Evolutionary conservation across 1,140 invertebrate species (phyloP).

Genomic region (Drosophila orena): DNA sequence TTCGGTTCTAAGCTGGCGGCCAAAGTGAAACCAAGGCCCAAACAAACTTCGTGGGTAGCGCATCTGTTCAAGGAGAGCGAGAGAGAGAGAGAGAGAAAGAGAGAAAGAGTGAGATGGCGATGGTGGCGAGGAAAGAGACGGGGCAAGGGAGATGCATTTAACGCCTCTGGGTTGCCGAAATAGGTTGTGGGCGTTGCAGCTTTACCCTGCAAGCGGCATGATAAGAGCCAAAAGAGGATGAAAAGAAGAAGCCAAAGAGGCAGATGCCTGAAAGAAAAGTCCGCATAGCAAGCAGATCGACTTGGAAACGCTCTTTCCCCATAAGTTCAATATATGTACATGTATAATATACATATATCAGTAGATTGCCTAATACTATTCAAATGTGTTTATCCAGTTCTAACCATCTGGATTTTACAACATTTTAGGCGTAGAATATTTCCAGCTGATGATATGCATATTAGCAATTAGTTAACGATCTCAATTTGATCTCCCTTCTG

Average conservation of each 20-base stretch:
- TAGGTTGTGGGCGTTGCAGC: constrained; percentile 54
- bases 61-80: constrained; percentile 7
- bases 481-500: constrained; percentile 4
- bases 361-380: no score
- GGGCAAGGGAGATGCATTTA: constrained; percentile 43
- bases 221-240: constrained; percentile 29
- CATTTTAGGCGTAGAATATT: background rate
- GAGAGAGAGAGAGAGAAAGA: background rate
- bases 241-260: constrained; percentile 1
- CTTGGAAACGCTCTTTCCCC: constrained; percentile 6
- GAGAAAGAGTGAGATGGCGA: no score
- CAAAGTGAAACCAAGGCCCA: constrained; percentile 49
- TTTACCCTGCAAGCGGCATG: constrained; percentile 49
- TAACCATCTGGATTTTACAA: background rate
- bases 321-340: no score
- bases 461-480: background rate
- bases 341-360: no score
- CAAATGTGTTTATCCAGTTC: background rate
- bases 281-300: constrained; percentile 1
- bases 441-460: background rate
- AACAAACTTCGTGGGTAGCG: constrained; percentile 41
- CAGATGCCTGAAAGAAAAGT: background rate
- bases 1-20: constrained; percentile 27
- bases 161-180: constrained; percentile 49
- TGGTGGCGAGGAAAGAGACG: background rate